Evolutionary conservation across 2,797 vertebrate species (phyloP), one percentile per base, ranked within the genome.

Genomic region (Poeciliopsis paucimaculata): DNA sequence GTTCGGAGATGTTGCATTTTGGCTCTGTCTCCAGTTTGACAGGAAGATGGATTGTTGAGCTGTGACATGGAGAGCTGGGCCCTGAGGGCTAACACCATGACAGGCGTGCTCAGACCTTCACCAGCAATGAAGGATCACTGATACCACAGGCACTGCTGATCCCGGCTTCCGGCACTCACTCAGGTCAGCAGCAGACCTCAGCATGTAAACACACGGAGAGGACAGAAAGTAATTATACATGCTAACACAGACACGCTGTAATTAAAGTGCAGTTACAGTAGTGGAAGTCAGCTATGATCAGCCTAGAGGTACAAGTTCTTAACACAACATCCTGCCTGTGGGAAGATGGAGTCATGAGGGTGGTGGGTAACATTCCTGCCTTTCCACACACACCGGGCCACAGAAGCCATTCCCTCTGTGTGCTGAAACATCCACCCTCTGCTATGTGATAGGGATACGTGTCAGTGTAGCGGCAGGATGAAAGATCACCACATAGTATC

Each of bases 391-490:
- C 75, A 66, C 62, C 3, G 6, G 18, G 55, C 80, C 74, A 76
- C n/a, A 8, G 80, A 80, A 60, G 66, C 64, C 66, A 76, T 80
- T 43, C 77, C 77, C 70, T 72, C 73, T 23, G 64, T 45, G 77
- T 0, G 46, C 80, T 62, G 77, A 89, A 83, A 82, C 81, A 87
- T 91, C 86, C 82, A 78, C 89, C 55, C 91, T 88, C 2, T 90
- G 88, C 91, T 81, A 88, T 86, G 87, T 82, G 34, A 66, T 66
- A 66, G 18, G 62, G 86, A 93, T 88, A 86, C 72, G 66, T 90
- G 90, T 95, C 95, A 96, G 94, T 94, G 94, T 77, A 89, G 92
- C 92, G 88, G 57, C 87, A 80, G 88, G 93, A 95, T 96, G 95
- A 96, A 95, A 96, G 95, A 94, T 92, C 93, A 92, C 76, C 47